Conservation (phyloP, 2,113 vertebrate species). For the Mesoclemmys tuberculata region DNA sequence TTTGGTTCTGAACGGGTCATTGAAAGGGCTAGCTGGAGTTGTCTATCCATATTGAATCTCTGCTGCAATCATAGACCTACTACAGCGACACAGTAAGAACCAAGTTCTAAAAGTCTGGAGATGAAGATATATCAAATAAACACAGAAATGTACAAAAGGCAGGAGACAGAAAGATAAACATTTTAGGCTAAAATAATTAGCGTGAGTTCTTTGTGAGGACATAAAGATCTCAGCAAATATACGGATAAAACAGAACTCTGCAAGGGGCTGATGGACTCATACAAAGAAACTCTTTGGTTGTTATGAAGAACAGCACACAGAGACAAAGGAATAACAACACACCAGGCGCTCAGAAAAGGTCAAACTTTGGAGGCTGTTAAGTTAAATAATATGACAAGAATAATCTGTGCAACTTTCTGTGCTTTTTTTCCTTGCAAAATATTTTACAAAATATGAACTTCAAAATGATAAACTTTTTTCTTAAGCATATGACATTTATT, state of each 20-base stretch:
- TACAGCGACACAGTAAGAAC: not conserved
- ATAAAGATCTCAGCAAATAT: not conserved
- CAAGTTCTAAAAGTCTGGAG: not conserved
- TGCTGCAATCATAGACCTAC: not conserved
- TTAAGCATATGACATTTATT: not conserved
- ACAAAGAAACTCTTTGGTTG: slow-evolving; percentile 10
- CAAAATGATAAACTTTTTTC: not conserved
- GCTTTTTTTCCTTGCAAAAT: not conserved
- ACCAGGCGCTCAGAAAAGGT: not conserved
- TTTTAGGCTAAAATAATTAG: not conserved
- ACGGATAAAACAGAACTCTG: not conserved
- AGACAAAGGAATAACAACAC: not conserved
- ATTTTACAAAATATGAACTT: not conserved
- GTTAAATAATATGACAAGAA: not conserved
- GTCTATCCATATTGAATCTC: not conserved
- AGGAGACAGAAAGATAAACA: not conserved
- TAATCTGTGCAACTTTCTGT: not conserved
- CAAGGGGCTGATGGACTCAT: not conserved
- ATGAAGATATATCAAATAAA: not conserved
- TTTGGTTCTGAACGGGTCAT: slow-evolving; percentile 2
- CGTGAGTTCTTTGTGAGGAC: not conserved
- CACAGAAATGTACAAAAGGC: not conserved
- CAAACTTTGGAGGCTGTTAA: not conserved
- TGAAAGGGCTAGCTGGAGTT: not conserved
- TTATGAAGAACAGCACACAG: not conserved